Percentiles rank a stretch among this genome's conserved stretches.
Conservation (phyloP, 1,140 invertebrate species). For the Ceratina australensis region DNA sequence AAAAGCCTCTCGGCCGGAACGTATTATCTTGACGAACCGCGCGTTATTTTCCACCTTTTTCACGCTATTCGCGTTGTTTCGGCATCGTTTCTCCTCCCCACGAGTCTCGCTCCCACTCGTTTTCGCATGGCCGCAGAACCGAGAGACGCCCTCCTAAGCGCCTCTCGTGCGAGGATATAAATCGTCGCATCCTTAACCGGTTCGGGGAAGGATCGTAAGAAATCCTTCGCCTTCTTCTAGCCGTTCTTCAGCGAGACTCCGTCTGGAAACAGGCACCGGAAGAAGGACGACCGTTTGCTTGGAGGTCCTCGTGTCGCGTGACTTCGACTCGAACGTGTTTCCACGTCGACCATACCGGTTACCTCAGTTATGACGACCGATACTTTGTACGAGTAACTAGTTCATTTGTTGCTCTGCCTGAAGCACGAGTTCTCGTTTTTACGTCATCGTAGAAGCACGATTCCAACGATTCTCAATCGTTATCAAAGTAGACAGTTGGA, state of each 20-base stretch:
- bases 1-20: constrained; percentile 25
- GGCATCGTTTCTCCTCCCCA: neutral
- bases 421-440: no score
- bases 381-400: neutral
- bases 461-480: no score
- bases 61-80: neutral
- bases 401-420: neutral
- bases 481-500: no score
- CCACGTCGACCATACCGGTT: neutral
- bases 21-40: constrained; percentile 29
- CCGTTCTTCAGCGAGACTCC: constrained; percentile 31
- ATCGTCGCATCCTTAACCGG: constrained; percentile 73
- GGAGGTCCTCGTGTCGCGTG: constrained; percentile 17
- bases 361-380: neutral
- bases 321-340: constrained; percentile 12
- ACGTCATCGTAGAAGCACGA: neutral
- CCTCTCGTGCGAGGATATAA: constrained; percentile 70
- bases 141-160: constrained; percentile 35
- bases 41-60: neutral
- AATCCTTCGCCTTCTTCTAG: constrained; percentile 62
- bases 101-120: no score
- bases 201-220: constrained; percentile 60
- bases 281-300: constrained; percentile 49
- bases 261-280: constrained; percentile 36
- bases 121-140: constrained; percentile 10